Base-by-base conservation (phyloP, 2,888 invertebrate genomes). In the Lycophotia porphyrea region DNA sequence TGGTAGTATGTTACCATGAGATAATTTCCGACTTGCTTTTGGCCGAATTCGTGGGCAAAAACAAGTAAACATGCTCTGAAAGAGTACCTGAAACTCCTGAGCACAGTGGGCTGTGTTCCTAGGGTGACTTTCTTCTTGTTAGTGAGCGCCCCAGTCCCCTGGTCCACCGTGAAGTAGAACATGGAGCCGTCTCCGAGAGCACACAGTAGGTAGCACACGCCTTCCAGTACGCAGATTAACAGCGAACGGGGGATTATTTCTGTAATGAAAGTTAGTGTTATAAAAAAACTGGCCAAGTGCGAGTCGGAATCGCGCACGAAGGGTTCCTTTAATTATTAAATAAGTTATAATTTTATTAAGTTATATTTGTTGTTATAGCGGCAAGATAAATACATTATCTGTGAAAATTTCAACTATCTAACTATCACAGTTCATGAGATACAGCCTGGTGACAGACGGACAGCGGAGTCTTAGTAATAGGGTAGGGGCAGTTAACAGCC, bases 121-220 rank as follows among this genome's bases (percentile, higher is more conserved):
- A 99, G 96, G 0, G 99, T 99, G 31, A 99, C 99, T 92, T 99
- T 99, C 95, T 99, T 99, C 92, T 98, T 98, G 89, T 99, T 99
- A 5, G 97, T 97, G 44, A 99, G 96, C 39, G 95, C 95, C 1
- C 99, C 99, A 70, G 97, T 97, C 21, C 97, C 95, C 84, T 97
- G 97, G 91, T 99, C 98, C 78, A 99, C 96, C 0, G 97, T 98
- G 93, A 99, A 99, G 95, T 99, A 99, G 95, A 98, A 99, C 97
- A 99, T 98, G 31, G 99, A 99, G 0, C 99, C 99, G 94, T 99
- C 99, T 11, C 99, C 99, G 44, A 99, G 97, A 0, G 99, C 99
- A 90, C 98, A 98, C 55, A 99, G 97, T 39, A 99, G 94, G 94
- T 99, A 99, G 87, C 98, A 98, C 79, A 98, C 98, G 5, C 98